These are phyloP conservation scores for Noctua janthe DNA, from an alignment of 2,888 invertebrate genomes.

Conservation along the genomic window DNA sequence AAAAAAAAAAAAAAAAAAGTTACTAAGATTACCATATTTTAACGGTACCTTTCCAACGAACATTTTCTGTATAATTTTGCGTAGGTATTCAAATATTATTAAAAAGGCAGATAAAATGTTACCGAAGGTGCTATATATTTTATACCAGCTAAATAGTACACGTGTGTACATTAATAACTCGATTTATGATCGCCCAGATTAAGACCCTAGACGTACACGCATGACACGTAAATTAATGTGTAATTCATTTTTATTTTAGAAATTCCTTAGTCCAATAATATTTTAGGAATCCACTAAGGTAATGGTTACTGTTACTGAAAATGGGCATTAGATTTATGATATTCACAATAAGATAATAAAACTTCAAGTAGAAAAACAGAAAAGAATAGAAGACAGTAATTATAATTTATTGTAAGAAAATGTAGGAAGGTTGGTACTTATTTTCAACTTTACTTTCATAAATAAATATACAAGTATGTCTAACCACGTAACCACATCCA, in stretches of 20 bases:
- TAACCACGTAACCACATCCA: background rate
- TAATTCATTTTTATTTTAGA: background rate
- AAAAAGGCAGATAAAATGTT: background rate
- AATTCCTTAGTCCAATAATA: background rate
- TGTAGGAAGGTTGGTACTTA: background rate
- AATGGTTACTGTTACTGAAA: background rate
- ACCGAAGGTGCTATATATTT: background rate
- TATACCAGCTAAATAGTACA: background rate
- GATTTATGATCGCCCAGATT: background rate
- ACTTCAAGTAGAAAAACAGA: background rate
- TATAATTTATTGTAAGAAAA: background rate
- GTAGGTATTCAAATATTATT: background rate
- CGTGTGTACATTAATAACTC: background rate
- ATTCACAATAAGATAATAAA: background rate
- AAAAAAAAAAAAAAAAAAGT: too few species aligned
- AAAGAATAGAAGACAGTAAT: background rate
- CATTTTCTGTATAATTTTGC: constrained; percentile 2
- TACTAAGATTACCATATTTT: constrained; percentile 14
- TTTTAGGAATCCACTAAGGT: background rate
- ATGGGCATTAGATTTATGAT: background rate
- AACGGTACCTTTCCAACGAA: background rate
- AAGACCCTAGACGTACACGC: too few species aligned
- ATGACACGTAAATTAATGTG: background rate
- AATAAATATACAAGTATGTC: background rate
- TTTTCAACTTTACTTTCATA: background rate